Base-by-base conservation (phyloP, 92 coral and sea anemone species). In the Bergia sp. region DNA sequence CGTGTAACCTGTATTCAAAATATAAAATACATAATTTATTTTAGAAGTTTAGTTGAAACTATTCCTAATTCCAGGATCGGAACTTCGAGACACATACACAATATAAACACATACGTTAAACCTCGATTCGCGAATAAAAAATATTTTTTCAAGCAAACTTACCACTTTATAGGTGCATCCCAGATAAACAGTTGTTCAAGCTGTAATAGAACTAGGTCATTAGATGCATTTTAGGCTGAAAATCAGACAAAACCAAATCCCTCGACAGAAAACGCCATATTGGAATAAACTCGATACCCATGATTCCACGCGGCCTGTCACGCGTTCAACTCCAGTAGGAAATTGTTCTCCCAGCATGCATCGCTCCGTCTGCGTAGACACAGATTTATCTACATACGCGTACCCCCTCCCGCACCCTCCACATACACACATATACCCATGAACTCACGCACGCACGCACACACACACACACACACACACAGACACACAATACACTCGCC, bases 141-240 rank as follows among this genome's bases (percentile, higher is more conserved):
- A 5, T 69, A 69, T 69, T 55, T 55, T 55, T 55, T 55, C 64
- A 55, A 55, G 64, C 64, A 55, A 55, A 55, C 64, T 55, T 55
- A 55, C 64, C 64, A 55, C 64, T 55, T 55, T 55, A 55, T 55
- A 69, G 21, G 80, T 41, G 80, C 49, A 76, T 76, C 55, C 80
- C 75, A 69, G 75, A 23, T 69, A 69, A 69, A 69, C 75, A 23
- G 75, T 69, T 13, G 75, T 13, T 69, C 80, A 37, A 75, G 79
- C 79, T 75, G 49, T 75, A 75, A 75, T 75, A 75, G 79, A 75
- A 75, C 79, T 2, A 75, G 47, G 79, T 75, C 79, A 37, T 75
- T 41, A 37, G 79, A 75, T 75, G 47, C 79, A 75, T 75, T 15
- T 75, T 75, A 75, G 79, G 2, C 79, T 75, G 79, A 75, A 75